These are phyloP conservation scores for Drosophila fuyamai DNA, from an alignment of 1,140 invertebrate genomes.

Conservation along the genomic window DNA sequence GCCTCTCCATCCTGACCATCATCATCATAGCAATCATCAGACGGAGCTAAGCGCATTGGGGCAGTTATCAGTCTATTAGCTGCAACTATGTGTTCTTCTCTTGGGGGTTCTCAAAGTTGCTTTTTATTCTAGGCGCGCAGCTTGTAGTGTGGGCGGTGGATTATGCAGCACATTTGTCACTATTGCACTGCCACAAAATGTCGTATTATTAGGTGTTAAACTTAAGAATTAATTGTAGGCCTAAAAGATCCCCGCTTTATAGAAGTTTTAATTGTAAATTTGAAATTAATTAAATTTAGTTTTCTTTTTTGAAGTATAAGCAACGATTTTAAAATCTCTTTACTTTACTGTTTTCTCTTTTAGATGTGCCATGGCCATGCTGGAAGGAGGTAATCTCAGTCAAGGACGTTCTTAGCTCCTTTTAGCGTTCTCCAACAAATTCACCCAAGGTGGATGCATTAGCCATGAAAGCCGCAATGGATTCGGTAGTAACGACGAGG, in stretches of 20 bases:
- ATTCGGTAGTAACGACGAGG: conserved; percentile 22
- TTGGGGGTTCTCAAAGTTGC: conserved; percentile 10
- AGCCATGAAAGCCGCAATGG: conserved; percentile 19
- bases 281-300: no score
- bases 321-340: no score
- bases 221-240: not conserved
- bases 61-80: conserved; percentile 80
- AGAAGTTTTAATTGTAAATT: not conserved
- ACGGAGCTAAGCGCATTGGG: conserved; percentile 58
- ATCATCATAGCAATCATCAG: conserved; percentile 16
- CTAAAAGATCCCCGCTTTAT: not conserved
- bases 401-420: conserved; percentile 32
- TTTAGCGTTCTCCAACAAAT: not conserved
- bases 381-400: conserved; percentile 22
- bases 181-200: conserved; percentile 20
- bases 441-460: conserved; percentile 16
- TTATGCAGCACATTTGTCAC: conserved; percentile 35
- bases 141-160: conserved; percentile 38
- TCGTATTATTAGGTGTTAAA: no score
- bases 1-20: conserved; percentile 19
- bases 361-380: conserved; percentile 35
- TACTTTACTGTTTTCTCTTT: not conserved
- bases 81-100: conserved; percentile 40
- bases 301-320: no score
- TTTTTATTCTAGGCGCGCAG: conserved; percentile 2